Evolutionary conservation across 2,888 invertebrate species (phyloP), one percentile per base, ranked within the genome.

Genomic region (Metellina segmentata): DNA sequence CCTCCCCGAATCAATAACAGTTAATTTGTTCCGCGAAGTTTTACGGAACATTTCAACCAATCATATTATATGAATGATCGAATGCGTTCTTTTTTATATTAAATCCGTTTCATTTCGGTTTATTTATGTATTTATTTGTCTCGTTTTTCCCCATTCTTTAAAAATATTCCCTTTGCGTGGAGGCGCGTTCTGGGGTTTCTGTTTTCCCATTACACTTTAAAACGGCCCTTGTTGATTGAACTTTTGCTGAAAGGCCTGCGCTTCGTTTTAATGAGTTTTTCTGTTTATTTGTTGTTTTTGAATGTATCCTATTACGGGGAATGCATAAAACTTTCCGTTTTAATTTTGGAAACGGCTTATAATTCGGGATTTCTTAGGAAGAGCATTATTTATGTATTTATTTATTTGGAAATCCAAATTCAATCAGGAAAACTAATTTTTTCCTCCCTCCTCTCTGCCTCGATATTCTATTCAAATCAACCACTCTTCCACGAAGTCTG

Each of bases 241-340:
- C 83, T 91, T 87, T 81, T 86, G 61, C 75, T 71, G 70, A 61
- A 82, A 81, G 81, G 70, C 49, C 69, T 53, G 61, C 82, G 61
- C 48, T 75, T 61, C 71, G 83, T 78, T 90, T 91, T 87, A 91
- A 91, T 87, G 90, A 91, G 90, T 86, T 91, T 85, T 91, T 86
- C 81, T 81, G 34, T 85, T 90, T 34, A 34, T 34, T 34, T 85
- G 70, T 81, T 90, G 74, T 74, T 86, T 78, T 89, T 48, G 85
- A 89, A 85, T 86, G 90, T 91, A 91, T 91, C 90, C 86, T 91
- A 91, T 91, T 91, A 91, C 71, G 48, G 7, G 53, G 19, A 70
- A 82, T 11, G n/a, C 19, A 70, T 20, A 78, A 51, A 89, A 77
- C 52, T 89, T 53, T 83, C 83, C 83, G 83, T 87, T 91, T 91